phyloP scores from a whole-genome alignment of 1,140 invertebrate species.

The Asobara japonica region DNA sequence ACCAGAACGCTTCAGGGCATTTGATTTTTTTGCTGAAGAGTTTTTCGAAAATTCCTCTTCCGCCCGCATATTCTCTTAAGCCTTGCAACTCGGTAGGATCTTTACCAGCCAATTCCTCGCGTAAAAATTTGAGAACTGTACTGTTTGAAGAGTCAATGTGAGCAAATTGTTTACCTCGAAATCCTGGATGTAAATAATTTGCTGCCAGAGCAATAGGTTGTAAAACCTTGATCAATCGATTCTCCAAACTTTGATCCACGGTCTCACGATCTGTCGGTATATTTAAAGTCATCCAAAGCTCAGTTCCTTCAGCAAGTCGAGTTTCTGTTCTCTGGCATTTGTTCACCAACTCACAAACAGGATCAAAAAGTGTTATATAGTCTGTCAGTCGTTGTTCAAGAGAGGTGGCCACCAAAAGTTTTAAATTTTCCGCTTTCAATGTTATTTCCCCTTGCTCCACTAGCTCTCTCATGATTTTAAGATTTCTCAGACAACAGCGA shows the following conservation, averaged over 20 bases:
- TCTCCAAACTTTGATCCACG: neutral
- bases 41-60: neutral
- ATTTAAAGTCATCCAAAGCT: slow-evolving; percentile 22
- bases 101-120: neutral
- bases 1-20: slow-evolving; percentile 7
- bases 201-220: slow-evolving; percentile 13
- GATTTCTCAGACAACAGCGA: slow-evolving; percentile 24
- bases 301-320: slow-evolving; percentile 16
- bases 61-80: neutral
- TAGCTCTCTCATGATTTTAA: slow-evolving; percentile 10
- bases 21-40: slow-evolving; percentile 3
- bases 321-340: slow-evolving; percentile 15
- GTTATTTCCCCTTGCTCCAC: neutral
- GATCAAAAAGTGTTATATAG: slow-evolving; percentile 22
- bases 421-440: neutral
- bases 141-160: neutral
- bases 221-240: slow-evolving; percentile 15
- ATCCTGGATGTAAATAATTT: slow-evolving; percentile 30
- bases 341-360: slow-evolving; percentile 21
- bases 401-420: neutral
- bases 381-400: slow-evolving; percentile 13
- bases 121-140: neutral
- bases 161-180: slow-evolving; percentile 7
- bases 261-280: neutral
- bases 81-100: neutral